Conservation (phyloP, 2,888 invertebrate species). For the Leptothorax acervorum region DNA sequence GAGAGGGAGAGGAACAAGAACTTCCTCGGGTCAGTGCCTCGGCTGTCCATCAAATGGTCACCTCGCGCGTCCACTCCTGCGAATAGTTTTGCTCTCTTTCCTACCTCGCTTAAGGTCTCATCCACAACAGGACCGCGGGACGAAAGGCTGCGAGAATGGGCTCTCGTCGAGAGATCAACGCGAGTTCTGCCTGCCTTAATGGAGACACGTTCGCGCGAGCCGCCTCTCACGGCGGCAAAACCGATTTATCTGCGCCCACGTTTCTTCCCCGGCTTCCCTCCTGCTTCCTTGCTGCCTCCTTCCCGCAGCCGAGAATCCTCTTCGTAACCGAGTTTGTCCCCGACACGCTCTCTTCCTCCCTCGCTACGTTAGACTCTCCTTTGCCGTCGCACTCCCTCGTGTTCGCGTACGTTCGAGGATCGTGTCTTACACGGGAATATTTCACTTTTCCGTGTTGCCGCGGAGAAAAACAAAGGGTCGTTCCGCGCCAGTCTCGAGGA, state of each 20-base stretch:
- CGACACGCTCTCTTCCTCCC: conserved; percentile 36
- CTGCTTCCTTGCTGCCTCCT: conserved; percentile 10
- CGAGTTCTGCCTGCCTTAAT: conserved; percentile 77
- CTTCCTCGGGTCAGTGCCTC: conserved; percentile 75
- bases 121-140: conserved; percentile 26
- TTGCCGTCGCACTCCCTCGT: conserved; percentile 60
- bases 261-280: conserved; percentile 48
- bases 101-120: conserved; percentile 43
- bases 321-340: conserved; percentile 37
- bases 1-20: conserved; percentile 74
- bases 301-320: conserved; percentile 41
- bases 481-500: conserved; percentile 32
- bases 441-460: conserved; percentile 80
- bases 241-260: conserved; percentile 83
- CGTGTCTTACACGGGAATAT: conserved; percentile 81
- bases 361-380: conserved; percentile 45
- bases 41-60: conserved; percentile 78
- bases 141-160: conserved; percentile 56
- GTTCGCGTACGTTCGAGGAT: conserved; percentile 73
- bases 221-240: conserved; percentile 80
- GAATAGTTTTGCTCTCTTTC: conserved; percentile 55
- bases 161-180: conserved; percentile 75
- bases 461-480: conserved; percentile 58
- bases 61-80: conserved; percentile 74
- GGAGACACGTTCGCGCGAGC: conserved; percentile 82